A percentile compares a stretch with the other conserved stretches of the same genome.
phyloP scores from a whole-genome alignment of 2,113 vertebrate species.

The Guaruba guarouba region DNA sequence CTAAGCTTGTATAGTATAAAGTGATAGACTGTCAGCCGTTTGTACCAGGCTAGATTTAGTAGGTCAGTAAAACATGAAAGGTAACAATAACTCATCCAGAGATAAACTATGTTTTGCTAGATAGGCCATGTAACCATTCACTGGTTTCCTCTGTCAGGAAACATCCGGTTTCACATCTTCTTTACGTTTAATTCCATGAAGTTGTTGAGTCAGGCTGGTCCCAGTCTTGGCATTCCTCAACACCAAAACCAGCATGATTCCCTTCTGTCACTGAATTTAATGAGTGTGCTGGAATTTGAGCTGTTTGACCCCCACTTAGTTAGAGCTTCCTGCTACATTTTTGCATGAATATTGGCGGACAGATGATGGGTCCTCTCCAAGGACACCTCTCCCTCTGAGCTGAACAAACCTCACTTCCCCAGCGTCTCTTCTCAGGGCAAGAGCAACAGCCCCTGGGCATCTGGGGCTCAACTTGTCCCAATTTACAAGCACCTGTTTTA shows the following conservation, averaged over 20 bases:
- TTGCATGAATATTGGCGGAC: not conserved
- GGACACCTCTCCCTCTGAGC: not conserved
- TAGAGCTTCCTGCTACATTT: not conserved
- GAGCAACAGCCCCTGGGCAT: not conserved
- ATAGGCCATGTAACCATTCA: not conserved
- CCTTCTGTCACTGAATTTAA: not conserved
- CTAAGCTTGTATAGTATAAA: not conserved
- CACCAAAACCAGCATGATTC: not conserved
- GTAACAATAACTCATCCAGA: not conserved
- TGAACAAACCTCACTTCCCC: not conserved
- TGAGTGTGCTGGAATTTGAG: not conserved
- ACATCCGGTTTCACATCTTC: not conserved
- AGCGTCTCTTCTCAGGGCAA: not conserved
- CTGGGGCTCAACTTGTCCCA: not conserved
- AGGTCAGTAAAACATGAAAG: not conserved
- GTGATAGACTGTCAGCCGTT: not conserved
- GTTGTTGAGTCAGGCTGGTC: not conserved
- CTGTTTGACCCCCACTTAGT: not conserved
- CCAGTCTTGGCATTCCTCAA: not conserved
- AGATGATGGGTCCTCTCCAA: not conserved
- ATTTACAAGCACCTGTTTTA: not conserved
- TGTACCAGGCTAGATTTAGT: not conserved
- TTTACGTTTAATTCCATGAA: not conserved
- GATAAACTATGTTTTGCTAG: not conserved
- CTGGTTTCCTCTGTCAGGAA: not conserved